These are phyloP conservation scores for Dermatemys mawii DNA, from an alignment of 2,113 vertebrate genomes.

Conservation along the genomic window DNA sequence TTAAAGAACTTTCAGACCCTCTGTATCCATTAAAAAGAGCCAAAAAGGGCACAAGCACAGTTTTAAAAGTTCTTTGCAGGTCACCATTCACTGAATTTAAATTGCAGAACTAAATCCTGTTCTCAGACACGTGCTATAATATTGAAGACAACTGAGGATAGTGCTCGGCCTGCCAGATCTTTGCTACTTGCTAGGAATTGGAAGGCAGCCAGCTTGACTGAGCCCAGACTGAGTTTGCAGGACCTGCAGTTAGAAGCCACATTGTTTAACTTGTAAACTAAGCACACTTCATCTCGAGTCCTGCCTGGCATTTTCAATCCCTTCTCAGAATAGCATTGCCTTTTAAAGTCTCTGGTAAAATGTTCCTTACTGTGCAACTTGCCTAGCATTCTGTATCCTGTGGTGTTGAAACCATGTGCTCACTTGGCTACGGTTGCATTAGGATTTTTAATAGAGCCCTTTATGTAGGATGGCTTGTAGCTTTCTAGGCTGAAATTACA, in stretches of 20 bases:
- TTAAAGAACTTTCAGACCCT: background rate
- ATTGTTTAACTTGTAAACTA: background rate
- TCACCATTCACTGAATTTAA: background rate
- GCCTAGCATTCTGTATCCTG: background rate
- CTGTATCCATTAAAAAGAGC: background rate
- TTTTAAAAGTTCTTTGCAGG: background rate
- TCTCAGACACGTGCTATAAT: fast-evolving
- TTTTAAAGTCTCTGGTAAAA: background rate
- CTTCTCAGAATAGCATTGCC: background rate
- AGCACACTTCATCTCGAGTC: background rate
- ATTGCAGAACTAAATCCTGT: background rate
- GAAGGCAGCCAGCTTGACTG: background rate
- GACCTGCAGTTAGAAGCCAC: background rate
- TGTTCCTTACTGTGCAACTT: background rate
- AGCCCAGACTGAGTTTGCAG: background rate
- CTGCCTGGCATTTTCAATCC: background rate
- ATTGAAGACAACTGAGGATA: background rate
- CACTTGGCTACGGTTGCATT: background rate
- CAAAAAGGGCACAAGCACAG: background rate
- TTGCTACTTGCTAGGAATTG: background rate
- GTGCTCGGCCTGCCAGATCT: background rate
- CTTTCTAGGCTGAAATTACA: background rate
- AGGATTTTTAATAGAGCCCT: background rate
- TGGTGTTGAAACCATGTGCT: background rate
- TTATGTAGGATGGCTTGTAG: background rate